A percentile compares a stretch with the other conserved stretches of the same genome.
phyloP scores from a whole-genome alignment of 1,140 invertebrate genomes.

The Eriosoma lanigerum region DNA sequence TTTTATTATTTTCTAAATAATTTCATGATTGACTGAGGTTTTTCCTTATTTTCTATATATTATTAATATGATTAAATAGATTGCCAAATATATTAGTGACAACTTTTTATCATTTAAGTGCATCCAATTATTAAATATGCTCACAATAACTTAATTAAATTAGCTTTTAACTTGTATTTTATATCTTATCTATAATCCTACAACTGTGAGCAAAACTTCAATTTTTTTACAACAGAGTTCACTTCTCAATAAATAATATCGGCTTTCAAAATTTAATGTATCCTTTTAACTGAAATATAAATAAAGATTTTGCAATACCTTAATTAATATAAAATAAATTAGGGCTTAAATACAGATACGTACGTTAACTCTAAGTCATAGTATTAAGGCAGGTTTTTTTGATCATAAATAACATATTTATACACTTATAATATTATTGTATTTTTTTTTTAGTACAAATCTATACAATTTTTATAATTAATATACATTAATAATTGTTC shows the following conservation, averaged over 20 bases:
- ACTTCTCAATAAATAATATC: slow-evolving; percentile 1
- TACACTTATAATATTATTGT: background rate
- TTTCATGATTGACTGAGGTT: background rate
- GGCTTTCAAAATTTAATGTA: slow-evolving; percentile 3
- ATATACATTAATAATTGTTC: slow-evolving; percentile 16
- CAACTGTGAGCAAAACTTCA: slow-evolving; percentile 5
- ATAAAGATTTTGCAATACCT: background rate
- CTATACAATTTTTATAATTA: slow-evolving; percentile 15
- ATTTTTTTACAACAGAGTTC: background rate
- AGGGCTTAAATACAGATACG: slow-evolving; percentile 20
- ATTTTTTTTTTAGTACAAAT: slow-evolving; percentile 45
- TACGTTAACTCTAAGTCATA: slow-evolving; percentile 49
- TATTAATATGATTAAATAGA: background rate
- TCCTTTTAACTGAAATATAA: background rate
- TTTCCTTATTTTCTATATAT: background rate
- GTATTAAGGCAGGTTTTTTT: slow-evolving; percentile 25
- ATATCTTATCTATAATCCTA: slow-evolving; percentile 12
- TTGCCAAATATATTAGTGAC: background rate
- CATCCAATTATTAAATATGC: slow-evolving; percentile 41
- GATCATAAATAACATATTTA: background rate
- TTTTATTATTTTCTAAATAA: slow-evolving; percentile 11
- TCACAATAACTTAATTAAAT: slow-evolving; percentile 50
- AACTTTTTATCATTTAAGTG: slow-evolving; percentile 20
- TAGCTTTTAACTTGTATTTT: slow-evolving; percentile 22
- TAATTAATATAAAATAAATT: slow-evolving; percentile 23